Evolutionary conservation across 2,797 vertebrate species (phyloP), one percentile per base, ranked within the genome.

Genomic region (Brotogeris chrysoptera): DNA sequence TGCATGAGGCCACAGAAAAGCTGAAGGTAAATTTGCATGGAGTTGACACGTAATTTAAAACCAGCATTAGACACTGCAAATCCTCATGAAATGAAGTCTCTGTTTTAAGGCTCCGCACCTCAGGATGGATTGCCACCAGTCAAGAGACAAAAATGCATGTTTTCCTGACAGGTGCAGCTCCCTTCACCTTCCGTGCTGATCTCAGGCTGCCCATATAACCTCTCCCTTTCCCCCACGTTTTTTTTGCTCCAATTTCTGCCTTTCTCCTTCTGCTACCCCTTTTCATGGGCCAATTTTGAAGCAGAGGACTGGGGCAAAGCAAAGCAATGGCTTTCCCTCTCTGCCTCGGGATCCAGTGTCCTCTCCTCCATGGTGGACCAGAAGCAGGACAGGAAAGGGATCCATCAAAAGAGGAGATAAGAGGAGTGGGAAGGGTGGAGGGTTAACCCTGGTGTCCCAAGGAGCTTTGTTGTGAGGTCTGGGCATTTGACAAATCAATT

Each of bases 341-440:
- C 34, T 46, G 20, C 14, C 18, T 2, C 0, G 27, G 39, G 11
- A 78, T 38, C 16, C 57, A 57, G 3, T 13, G 5, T 24, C 59
- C 53, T 65, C 18, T 50, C 4, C 27, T 88, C n/a, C 3, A 1
- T 0, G 1, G 34, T 1, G 6, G 30, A 38, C 13, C 5, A 4
- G 18, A 23, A 66, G 41, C 38, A 64, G 49, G 10, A 57, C 3
- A 86, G 17, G 24, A 57, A 78, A 80, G 13, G 52, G n/a, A 72
- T 49, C 57, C 44, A 47, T 17, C 19, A 30, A 49, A 70, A 0
- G 1, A 46, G 49, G 9, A 73, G 38, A 12, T 2, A 36, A 36
- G 34, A 70, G 25, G 16, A 60, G 32, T 8, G 66, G 24, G 41
- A 24, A 36, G 38, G 28, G 27, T 34, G 12, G 10, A 55, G 60